phyloP scores from a whole-genome alignment of 1,140 invertebrate species.

The Eumaeus atala region DNA sequence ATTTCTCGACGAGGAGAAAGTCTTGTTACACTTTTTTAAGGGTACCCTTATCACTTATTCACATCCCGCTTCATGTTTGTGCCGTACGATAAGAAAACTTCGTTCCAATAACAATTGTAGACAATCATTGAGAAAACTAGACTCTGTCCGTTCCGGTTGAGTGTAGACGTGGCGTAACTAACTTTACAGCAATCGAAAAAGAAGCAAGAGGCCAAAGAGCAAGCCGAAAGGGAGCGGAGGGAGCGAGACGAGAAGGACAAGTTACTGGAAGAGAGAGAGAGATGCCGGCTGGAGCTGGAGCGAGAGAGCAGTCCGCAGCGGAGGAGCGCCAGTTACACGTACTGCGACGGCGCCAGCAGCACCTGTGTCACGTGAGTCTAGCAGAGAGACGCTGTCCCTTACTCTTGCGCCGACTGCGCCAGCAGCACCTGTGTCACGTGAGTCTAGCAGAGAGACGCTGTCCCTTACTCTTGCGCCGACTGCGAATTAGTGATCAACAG shows the following conservation, averaged over 20 bases:
- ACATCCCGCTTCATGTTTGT: too few species aligned
- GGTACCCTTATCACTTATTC: too few species aligned
- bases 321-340: slow-evolving; percentile 29
- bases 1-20: too few species aligned
- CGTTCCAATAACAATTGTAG: too few species aligned
- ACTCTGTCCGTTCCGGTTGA: too few species aligned
- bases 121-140: too few species aligned
- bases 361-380: slow-evolving; percentile 32
- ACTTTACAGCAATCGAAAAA: slow-evolving; percentile 55
- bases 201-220: slow-evolving; percentile 63
- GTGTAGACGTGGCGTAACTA: too few species aligned
- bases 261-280: slow-evolving; percentile 39
- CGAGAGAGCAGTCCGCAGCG: slow-evolving; percentile 33
- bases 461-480: slow-evolving; percentile 24
- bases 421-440: slow-evolving; percentile 34
- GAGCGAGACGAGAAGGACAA: slow-evolving; percentile 53
- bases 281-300: slow-evolving; percentile 30
- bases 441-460: slow-evolving; percentile 16
- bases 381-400: slow-evolving; percentile 15
- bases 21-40: too few species aligned
- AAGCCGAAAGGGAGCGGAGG: slow-evolving; percentile 55
- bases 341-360: slow-evolving; percentile 28
- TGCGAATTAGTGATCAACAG: too few species aligned
- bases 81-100: too few species aligned
- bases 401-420: slow-evolving; percentile 23